Evolutionary conservation across 2,888 invertebrate species (phyloP).

Genomic region (Dicyrtomina minuta): DNA sequence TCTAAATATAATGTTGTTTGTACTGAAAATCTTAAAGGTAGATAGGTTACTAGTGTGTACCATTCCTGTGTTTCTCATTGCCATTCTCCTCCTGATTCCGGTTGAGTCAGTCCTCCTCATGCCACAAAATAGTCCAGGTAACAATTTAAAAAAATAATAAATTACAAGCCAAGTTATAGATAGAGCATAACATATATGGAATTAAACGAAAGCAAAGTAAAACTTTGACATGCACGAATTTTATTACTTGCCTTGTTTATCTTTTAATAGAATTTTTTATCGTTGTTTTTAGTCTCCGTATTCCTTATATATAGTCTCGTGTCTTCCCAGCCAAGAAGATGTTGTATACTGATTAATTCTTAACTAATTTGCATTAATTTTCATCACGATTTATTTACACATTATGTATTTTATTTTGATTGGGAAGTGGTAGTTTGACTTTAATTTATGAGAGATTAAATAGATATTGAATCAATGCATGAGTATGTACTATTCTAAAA

Average conservation of each 20-base stretch:
- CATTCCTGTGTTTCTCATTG: background rate
- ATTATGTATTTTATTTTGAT: background rate
- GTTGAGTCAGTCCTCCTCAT: conserved; percentile 2
- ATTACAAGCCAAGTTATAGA: too few relatives aligned
- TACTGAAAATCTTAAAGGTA: background rate
- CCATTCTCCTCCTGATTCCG: background rate
- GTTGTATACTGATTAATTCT: too few relatives aligned
- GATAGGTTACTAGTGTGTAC: conserved; percentile 8
- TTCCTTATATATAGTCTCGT: too few relatives aligned
- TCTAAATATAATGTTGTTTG: background rate
- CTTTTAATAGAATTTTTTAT: background rate
- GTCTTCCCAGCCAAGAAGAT: background rate
- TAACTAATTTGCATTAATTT: background rate
- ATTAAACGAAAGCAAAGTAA: too few relatives aligned
- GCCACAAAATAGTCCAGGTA: conserved; percentile 26
- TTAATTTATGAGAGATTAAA: too few relatives aligned
- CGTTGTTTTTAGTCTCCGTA: too few relatives aligned
- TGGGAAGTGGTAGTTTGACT: background rate
- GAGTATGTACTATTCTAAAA: too few relatives aligned
- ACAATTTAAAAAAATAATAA: background rate
- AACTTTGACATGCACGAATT: background rate
- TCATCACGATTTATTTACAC: background rate
- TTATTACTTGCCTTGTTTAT: background rate
- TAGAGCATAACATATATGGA: too few relatives aligned
- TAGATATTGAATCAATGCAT: too few relatives aligned